Percentiles rank a stretch among this genome's conserved stretches.
These are phyloP conservation scores for Drosophila santomea DNA, from an alignment of 1,140 invertebrate species.

Conservation along the genomic window DNA sequence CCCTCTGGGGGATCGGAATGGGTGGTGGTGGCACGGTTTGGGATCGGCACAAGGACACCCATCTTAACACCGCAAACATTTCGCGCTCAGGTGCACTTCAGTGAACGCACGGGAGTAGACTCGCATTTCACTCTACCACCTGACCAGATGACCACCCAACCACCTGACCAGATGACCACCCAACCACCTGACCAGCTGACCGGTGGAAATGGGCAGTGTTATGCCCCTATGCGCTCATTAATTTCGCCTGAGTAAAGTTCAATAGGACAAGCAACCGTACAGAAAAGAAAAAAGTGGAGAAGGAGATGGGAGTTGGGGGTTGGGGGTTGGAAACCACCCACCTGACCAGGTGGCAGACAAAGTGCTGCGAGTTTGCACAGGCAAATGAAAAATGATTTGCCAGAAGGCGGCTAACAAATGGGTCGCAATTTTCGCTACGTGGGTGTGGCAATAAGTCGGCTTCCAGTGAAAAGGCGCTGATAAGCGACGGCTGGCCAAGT, in stretches of 20 bases:
- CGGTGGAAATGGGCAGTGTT: constrained; percentile 53
- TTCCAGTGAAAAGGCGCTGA: constrained; percentile 27
- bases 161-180: not conserved
- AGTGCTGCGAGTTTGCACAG: constrained; percentile 70
- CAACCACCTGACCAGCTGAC: not conserved
- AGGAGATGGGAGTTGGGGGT: too few species aligned
- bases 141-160: not conserved
- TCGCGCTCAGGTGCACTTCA: constrained; percentile 73
- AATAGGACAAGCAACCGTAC: constrained; percentile 41
- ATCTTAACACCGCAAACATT: constrained; percentile 16
- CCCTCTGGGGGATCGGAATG: not conserved
- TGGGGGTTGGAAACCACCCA: too few species aligned
- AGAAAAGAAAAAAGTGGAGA: not conserved
- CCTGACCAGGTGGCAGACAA: constrained; percentile 49
- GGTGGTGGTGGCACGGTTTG: not conserved
- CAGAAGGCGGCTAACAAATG: constrained; percentile 50
- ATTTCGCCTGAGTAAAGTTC: constrained; percentile 77
- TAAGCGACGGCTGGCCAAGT: constrained; percentile 43
- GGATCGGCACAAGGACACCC: not conserved
- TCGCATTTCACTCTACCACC: not conserved
- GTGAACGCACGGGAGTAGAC: constrained; percentile 49
- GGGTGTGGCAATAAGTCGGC: constrained; percentile 23
- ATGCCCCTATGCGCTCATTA: constrained; percentile 73
- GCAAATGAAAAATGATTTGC: constrained; percentile 78
- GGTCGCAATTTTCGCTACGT: constrained; percentile 44